Evolutionary conservation across 1,140 invertebrate species (phyloP).

Genomic region (Oscheius sp.): DNA sequence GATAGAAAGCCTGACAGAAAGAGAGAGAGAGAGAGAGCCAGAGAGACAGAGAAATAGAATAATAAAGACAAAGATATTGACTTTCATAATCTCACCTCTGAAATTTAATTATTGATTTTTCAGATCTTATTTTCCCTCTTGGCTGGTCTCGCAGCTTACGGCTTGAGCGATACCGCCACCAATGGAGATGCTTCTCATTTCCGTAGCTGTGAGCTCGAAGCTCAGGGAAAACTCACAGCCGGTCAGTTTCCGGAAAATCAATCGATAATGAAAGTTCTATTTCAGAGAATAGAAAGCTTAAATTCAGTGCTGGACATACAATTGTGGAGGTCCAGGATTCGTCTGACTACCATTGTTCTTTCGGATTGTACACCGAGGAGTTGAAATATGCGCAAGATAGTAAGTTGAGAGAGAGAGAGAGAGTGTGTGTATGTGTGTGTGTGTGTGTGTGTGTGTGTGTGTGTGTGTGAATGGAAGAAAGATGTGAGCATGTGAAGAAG

Average conservation of each 20-base stretch:
- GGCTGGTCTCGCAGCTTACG: constrained; percentile 48
- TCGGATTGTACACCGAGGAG: constrained; percentile 60
- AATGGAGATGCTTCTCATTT: constrained; percentile 56
- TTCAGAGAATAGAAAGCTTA: constrained; percentile 57
- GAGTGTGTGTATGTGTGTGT: constrained; percentile 37
- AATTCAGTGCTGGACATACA: constrained; percentile 50
- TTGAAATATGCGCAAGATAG: constrained; percentile 57
- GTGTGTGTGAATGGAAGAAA: background rate
- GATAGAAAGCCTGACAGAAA: too few relatives aligned
- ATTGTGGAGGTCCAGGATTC: constrained; percentile 56
- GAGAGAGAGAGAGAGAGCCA: too few relatives aligned
- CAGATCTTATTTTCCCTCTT: constrained; percentile 55
- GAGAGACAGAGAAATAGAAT: too few relatives aligned
- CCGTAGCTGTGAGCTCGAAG: constrained; percentile 53
- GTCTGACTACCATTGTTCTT: constrained; percentile 59
- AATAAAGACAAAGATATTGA: too few relatives aligned
- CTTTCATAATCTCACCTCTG: background rate
- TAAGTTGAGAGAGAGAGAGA: too few relatives aligned
- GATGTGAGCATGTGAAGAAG: too few relatives aligned
- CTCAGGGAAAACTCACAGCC: constrained; percentile 53
- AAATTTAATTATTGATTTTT: background rate
- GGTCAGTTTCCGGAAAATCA: constrained; percentile 37
- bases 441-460: background rate
- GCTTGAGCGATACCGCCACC: constrained; percentile 49
- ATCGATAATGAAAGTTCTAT: background rate